Percentiles rank a stretch among this genome's conserved stretches.
Conservation (phyloP, 2,113 vertebrate species). For the Numida meleagris region DNA sequence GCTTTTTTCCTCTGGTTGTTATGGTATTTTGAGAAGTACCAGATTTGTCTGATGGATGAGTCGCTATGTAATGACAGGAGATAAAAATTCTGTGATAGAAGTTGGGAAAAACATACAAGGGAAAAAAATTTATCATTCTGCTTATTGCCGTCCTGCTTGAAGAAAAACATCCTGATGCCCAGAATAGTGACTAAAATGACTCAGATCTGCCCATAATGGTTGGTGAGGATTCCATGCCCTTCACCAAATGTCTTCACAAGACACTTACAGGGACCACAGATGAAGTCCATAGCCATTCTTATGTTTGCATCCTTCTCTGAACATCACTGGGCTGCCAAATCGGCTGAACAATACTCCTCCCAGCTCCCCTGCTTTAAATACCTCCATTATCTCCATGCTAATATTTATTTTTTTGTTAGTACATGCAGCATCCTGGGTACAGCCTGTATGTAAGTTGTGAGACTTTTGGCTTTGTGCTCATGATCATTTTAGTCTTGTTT, state of each 20-base stretch:
- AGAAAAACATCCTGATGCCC: not conserved
- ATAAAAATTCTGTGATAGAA: conserved; percentile 13
- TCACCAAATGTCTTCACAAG: not conserved
- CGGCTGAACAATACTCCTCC: not conserved
- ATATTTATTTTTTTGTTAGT: not conserved
- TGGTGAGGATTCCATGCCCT: not conserved
- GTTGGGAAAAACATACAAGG: not conserved
- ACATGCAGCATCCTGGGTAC: not conserved
- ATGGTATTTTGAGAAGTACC: conserved; percentile 9
- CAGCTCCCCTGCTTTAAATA: not conserved
- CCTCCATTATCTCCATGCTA: not conserved
- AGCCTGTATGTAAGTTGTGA: not conserved
- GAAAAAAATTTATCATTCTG: not conserved
- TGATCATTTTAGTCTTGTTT: not conserved
- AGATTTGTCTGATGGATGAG: not conserved
- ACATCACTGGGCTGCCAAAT: not conserved
- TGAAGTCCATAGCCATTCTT: not conserved
- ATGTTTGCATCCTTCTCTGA: not conserved
- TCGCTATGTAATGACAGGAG: conserved; percentile 11
- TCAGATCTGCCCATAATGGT: not conserved
- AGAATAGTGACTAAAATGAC: not conserved
- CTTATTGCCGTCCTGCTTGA: not conserved
- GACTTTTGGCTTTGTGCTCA: accelerated
- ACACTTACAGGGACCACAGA: not conserved
- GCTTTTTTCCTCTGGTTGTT: not conserved